Evolutionary conservation across 2,888 invertebrate species (phyloP).

Genomic region (Chymomyza amoena): DNA sequence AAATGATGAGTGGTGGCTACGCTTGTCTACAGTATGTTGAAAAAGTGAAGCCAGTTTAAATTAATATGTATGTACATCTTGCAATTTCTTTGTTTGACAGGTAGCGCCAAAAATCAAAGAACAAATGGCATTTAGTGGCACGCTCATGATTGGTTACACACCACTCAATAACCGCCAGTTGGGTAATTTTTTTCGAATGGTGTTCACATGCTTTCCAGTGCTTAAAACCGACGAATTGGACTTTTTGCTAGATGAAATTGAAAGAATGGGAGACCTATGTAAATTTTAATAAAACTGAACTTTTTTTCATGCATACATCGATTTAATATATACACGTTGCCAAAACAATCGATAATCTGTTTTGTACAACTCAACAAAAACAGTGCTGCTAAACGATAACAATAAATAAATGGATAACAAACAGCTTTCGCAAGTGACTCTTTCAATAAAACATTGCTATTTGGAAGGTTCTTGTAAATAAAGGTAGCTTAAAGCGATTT

Average conservation of each 20-base stretch:
- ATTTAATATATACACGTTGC: background rate
- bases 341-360: background rate
- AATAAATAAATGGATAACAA: background rate
- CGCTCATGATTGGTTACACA: constrained; percentile 88
- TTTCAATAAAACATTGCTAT: background rate
- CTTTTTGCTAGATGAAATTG: constrained; percentile 83
- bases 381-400: background rate
- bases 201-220: constrained; percentile 86
- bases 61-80: background rate
- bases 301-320: background rate
- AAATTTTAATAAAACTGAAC: background rate
- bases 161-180: constrained; percentile 82
- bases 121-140: constrained; percentile 82
- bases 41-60: background rate
- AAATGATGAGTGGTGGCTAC: constrained; percentile 80
- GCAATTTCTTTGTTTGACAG: constrained; percentile 72
- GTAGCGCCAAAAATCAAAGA: constrained; percentile 86
- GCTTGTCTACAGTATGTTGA: constrained; percentile 77
- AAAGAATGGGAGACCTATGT: constrained; percentile 80
- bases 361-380: background rate
- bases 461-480: background rate
- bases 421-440: background rate
- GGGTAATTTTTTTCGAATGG: constrained; percentile 88
- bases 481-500: background rate
- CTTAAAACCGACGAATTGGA: constrained; percentile 82